Base-by-base conservation (phyloP, 2,113 vertebrate genomes). In the Lichenostomus cassidix region DNA sequence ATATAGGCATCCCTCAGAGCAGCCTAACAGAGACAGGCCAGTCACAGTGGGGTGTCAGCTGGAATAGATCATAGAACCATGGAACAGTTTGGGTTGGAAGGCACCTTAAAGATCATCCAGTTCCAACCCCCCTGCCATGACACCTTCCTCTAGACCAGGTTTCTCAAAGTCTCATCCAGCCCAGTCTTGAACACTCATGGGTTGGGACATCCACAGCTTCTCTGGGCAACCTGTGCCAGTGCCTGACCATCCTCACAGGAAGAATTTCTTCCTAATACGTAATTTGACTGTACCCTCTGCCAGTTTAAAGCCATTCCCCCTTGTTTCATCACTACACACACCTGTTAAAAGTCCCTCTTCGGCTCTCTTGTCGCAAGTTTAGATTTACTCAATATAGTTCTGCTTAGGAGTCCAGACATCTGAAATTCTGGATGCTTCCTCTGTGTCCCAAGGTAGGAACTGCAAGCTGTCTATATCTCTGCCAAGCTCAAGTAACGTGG, bases 281-380 rank as follows among this genome's bases (percentile, higher is more conserved):
- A 16, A 42, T 37, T 21, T 47, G 42, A 27, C 29, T 47, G 16
- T 41, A 35, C 10, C 22, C 5, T 33, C 29, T 49, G 12, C 20
- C 22, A 27, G 7, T 76, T 55, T 69, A 41, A 83, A 90, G 3
- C 24, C 1, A 0, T 29, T 68, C 14, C 21, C 28, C 11, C 31
- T 55, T 49, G 21, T 55, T 53, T n/a, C 7, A 35, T 83, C 29
- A 31, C 25, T 47, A 20, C 18, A 83, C 0, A 0, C 10, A 21
- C 41, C 55, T 62, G 7, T 29, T 55, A 62, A 22, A 76, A 77
- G 35, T 42, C 12, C 8, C 7, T 42, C 31, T 35, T 60, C 35
- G 55, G 21, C 3, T 15, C 7, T 35, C 17, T 55, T 76, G 21
- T 4, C 42, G 13, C 3, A 69, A 35, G 22, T 35, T 69, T 76